Conservation (phyloP, 2,888 invertebrate species). For the Hymenopus coronatus region DNA sequence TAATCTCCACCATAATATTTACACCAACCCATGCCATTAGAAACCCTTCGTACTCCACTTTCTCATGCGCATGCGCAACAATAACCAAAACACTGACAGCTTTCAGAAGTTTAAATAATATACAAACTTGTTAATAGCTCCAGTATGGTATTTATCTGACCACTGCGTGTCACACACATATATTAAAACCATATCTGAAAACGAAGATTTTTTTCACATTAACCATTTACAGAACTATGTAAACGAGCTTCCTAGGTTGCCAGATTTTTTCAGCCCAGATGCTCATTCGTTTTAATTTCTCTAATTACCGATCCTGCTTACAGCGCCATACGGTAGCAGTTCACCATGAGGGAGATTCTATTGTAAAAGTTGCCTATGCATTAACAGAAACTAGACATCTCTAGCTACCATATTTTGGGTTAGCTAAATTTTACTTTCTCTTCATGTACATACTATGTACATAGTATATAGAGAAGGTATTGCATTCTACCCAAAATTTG, state of each 20-base stretch:
- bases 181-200: background rate
- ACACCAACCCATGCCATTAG: constrained; percentile 10
- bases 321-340: too few species aligned
- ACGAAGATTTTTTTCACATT: background rate
- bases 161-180: background rate
- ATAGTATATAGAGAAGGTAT: too few species aligned
- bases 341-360: too few species aligned
- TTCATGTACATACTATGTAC: too few species aligned
- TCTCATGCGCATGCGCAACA: background rate
- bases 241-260: background rate
- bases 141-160: background rate
- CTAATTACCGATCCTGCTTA: too few species aligned
- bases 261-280: background rate
- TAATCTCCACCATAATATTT: background rate
- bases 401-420: too few species aligned
- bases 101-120: background rate
- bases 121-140: background rate
- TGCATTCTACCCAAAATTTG: too few species aligned
- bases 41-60: background rate
- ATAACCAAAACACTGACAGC: background rate
- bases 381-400: too few species aligned
- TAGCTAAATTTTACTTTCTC: too few species aligned
- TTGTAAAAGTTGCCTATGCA: too few species aligned
- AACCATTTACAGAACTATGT: background rate
- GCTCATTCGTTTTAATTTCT: too few species aligned